Evolutionary conservation across 1,140 invertebrate species (phyloP).

Genomic region (Sitobion miscanthi): DNA sequence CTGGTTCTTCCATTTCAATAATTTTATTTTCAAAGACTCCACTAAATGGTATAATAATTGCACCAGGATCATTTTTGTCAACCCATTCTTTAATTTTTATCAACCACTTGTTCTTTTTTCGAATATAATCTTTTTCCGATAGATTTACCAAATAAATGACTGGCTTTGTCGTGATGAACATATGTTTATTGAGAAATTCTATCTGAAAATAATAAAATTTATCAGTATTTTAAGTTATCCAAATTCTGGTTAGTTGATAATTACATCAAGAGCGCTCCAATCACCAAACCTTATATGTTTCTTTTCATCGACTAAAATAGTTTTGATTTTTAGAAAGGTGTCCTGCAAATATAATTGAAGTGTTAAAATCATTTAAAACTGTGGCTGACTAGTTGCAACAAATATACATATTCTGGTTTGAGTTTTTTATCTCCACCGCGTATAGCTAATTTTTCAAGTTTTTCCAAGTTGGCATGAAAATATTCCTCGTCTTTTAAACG

Average conservation of each 20-base stretch:
- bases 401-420: constrained; percentile 92
- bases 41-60: constrained; percentile 93
- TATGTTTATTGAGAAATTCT: constrained; percentile 94
- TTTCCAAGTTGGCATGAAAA: constrained; percentile 80
- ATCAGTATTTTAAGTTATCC: constrained; percentile 30
- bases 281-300: constrained; percentile 91
- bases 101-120: constrained; percentile 99
- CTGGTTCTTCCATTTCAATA: constrained; percentile 83
- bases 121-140: constrained; percentile 97
- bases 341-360: constrained; percentile 70
- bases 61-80: constrained; percentile 94
- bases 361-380: background rate
- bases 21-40: constrained; percentile 89
- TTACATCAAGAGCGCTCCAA: constrained; percentile 93
- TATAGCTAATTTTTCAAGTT: constrained; percentile 85
- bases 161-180: constrained; percentile 98
- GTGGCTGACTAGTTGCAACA: background rate
- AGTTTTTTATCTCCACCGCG: constrained; percentile 94
- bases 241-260: constrained; percentile 59
- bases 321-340: constrained; percentile 84
- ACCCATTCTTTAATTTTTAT: constrained; percentile 99
- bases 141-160: constrained; percentile 97
- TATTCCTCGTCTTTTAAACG: constrained; percentile 93
- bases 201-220: constrained; percentile 74
- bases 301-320: constrained; percentile 84